Conservation (phyloP, 2,888 invertebrate genomes). For the Melipona beecheii region DNA sequence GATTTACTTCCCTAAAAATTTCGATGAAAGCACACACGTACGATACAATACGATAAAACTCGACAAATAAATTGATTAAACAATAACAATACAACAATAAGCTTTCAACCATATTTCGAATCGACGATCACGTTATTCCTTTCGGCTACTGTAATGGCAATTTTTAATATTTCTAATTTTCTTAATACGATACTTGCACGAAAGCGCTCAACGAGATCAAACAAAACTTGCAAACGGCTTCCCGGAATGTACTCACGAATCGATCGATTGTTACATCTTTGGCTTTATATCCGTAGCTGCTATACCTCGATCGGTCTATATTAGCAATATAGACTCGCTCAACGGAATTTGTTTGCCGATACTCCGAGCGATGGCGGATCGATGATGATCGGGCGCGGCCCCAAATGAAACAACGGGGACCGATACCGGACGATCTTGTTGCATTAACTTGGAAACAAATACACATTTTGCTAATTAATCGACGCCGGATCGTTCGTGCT, state of each 20-base stretch:
- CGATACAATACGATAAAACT: too few species aligned
- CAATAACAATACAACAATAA: too few species aligned
- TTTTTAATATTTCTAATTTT: not conserved
- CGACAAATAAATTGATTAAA: too few species aligned
- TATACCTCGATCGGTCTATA: not conserved
- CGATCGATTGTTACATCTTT: not conserved
- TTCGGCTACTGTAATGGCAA: too few species aligned
- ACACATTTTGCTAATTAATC: conserved; percentile 47
- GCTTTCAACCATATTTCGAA: too few species aligned
- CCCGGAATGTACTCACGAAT: not conserved
- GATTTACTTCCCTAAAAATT: too few species aligned
- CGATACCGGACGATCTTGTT: conserved; percentile 22
- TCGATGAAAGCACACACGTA: too few species aligned
- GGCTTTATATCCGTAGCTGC: not conserved
- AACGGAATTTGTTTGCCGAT: not conserved
- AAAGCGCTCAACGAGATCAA: not conserved
- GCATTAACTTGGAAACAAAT: conserved; percentile 35
- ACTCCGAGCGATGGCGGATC: not conserved
- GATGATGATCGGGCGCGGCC: not conserved
- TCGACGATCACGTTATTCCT: too few species aligned
- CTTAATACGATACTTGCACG: accelerated
- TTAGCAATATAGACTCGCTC: not conserved
- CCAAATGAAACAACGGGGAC: conserved; percentile 12
- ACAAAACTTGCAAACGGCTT: not conserved
- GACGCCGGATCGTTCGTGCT: conserved; percentile 11